A percentile compares a stretch with the other conserved stretches of the same genome.
Evolutionary conservation across 1,140 invertebrate species (phyloP).

Genomic region (Yoshiicerus persimilis): DNA sequence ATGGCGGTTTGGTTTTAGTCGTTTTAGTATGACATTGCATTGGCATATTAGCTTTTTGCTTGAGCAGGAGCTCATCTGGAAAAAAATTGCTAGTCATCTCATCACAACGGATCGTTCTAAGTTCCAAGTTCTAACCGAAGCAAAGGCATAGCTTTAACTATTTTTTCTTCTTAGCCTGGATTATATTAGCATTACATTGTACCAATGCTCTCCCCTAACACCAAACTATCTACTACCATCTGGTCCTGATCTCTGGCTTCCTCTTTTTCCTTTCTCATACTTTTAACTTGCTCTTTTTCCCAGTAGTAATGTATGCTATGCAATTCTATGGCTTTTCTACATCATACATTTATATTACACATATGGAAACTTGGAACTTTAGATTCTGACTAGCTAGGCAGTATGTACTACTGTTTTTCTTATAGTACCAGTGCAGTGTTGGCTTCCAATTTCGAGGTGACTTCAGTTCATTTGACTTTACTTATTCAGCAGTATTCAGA

Average conservation of each 20-base stretch:
- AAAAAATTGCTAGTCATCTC: not conserved
- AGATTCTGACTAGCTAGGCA: too few relatives aligned
- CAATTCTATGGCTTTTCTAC: not conserved
- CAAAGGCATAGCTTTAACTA: not conserved
- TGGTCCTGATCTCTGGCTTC: not conserved
- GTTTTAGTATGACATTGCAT: not conserved
- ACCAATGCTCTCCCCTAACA: not conserved
- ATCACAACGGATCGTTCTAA: not conserved
- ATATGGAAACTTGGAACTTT: too few relatives aligned
- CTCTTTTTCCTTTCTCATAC: not conserved
- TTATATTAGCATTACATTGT: not conserved
- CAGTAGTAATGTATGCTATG: not conserved
- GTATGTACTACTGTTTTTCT: not conserved
- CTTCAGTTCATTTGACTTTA: not conserved
- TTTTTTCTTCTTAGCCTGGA: not conserved
- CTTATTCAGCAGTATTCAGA: slow-evolving; percentile 8
- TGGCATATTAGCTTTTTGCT: slow-evolving; percentile 1
- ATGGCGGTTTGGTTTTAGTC: not conserved
- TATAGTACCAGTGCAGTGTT: not conserved
- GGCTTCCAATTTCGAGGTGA: not conserved
- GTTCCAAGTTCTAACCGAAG: too few relatives aligned
- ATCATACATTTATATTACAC: not conserved
- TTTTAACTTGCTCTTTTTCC: not conserved
- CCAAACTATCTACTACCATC: not conserved
- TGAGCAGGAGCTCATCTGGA: not conserved